phyloP scores from a whole-genome alignment of 1,140 invertebrate species.

The Lycorma delicatula region DNA sequence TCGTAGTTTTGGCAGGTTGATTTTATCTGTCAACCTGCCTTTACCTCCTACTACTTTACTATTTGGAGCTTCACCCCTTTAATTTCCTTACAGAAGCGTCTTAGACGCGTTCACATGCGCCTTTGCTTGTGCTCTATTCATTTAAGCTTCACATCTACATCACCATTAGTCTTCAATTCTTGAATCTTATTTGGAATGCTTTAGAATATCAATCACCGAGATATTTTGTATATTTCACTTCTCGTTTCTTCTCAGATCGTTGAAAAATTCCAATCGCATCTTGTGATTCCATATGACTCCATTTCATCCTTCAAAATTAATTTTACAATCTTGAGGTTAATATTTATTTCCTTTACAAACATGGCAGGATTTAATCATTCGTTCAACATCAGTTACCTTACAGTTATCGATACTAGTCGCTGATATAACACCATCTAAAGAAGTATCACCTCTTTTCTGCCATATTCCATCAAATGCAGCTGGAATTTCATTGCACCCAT shows the following conservation, averaged over 20 bases:
- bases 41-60: no score
- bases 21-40: no score
- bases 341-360: no score
- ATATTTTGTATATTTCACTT: background rate
- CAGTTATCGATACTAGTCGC: constrained; percentile 12
- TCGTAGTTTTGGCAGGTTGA: no score
- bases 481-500: constrained; percentile 8
- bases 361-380: constrained; percentile 16
- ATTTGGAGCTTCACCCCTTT: no score
- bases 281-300: background rate
- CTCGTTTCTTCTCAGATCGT: background rate
- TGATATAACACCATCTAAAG: constrained; percentile 14
- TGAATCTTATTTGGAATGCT: no score
- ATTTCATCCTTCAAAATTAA: background rate
- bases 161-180: no score
- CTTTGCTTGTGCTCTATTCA: no score
- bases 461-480: constrained; percentile 20
- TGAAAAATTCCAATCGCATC: background rate
- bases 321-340: background rate
- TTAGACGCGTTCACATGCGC: no score
- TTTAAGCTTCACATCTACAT: no score
- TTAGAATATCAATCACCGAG: background rate
- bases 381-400: constrained; percentile 17
- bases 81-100: no score
- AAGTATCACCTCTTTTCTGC: constrained; percentile 18